phyloP scores from a whole-genome alignment of 2,888 invertebrate genomes.

The Sarcophaga variegata region DNA sequence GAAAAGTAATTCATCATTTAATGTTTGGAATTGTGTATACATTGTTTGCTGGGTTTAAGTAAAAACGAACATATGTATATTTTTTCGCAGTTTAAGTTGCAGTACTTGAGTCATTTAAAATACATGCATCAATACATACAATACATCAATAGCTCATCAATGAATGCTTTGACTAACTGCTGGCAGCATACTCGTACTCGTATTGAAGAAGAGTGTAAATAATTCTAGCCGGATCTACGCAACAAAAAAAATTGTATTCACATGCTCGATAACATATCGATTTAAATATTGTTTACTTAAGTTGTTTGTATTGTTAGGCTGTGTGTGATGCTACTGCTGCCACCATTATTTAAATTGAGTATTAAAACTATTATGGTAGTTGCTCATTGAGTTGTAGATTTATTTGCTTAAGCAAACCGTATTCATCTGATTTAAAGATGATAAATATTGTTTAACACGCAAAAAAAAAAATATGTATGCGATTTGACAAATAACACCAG shows the following conservation, averaged over 20 bases:
- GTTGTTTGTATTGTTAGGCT: neutral
- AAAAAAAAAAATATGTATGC: neutral
- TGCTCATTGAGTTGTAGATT: neutral
- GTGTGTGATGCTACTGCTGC: neutral
- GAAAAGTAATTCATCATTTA: too few relatives aligned
- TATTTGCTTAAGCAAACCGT: neutral
- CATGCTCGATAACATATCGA: neutral
- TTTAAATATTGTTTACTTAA: neutral
- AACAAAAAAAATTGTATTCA: neutral
- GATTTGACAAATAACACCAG: neutral
- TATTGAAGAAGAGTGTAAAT: neutral
- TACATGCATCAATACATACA: conserved; percentile 5
- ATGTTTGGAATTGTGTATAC: neutral
- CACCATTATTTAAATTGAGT: neutral
- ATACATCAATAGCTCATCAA: neutral
- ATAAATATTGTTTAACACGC: neutral
- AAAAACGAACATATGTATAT: neutral
- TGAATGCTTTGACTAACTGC: conserved; percentile 21
- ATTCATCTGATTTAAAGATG: neutral
- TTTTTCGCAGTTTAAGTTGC: neutral
- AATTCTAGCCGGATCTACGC: conserved; percentile 52
- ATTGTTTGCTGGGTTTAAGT: neutral
- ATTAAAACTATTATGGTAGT: neutral
- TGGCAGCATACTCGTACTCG: neutral
- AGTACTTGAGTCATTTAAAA: conserved; percentile 13